Conservation (phyloP, 1,140 invertebrate species). For the Brachionus asplanchnoidis region DNA sequence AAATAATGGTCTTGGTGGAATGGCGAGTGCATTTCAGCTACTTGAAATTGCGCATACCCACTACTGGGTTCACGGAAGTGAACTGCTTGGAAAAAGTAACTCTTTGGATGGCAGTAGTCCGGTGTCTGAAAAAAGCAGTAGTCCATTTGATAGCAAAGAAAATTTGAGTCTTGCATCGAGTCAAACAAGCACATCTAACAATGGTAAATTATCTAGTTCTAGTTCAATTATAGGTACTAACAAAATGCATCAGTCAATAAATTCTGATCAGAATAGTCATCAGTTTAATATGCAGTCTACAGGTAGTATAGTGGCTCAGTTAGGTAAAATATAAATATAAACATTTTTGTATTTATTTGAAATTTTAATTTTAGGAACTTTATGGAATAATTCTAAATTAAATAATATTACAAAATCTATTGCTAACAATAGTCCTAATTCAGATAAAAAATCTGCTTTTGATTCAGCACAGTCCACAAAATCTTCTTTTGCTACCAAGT, state of each 20-base stretch:
- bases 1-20: constrained; percentile 89
- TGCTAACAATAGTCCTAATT: background rate
- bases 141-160: constrained; percentile 41
- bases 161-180: background rate
- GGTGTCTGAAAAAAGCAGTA: constrained; percentile 45
- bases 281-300: constrained; percentile 35
- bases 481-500: background rate
- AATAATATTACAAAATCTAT: constrained; percentile 26
- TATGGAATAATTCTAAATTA: constrained; percentile 39
- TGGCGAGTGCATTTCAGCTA: constrained; percentile 91
- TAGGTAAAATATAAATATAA: constrained; percentile 27
- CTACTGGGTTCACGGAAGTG: constrained; percentile 81
- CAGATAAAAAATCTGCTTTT: background rate
- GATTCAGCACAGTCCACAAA: background rate
- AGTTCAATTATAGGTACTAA: background rate
- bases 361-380: constrained; percentile 15
- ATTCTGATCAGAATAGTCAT: background rate
- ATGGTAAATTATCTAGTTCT: constrained; percentile 24
- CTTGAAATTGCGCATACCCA: constrained; percentile 97
- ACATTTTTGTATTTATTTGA: background rate
- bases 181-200: constrained; percentile 8
- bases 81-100: background rate
- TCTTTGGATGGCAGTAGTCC: constrained; percentile 17
- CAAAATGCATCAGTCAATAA: background rate
- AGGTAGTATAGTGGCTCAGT: constrained; percentile 30